These are phyloP conservation scores for Trichonephila clavata DNA, from an alignment of 1,140 invertebrate genomes.

Conservation along the genomic window DNA sequence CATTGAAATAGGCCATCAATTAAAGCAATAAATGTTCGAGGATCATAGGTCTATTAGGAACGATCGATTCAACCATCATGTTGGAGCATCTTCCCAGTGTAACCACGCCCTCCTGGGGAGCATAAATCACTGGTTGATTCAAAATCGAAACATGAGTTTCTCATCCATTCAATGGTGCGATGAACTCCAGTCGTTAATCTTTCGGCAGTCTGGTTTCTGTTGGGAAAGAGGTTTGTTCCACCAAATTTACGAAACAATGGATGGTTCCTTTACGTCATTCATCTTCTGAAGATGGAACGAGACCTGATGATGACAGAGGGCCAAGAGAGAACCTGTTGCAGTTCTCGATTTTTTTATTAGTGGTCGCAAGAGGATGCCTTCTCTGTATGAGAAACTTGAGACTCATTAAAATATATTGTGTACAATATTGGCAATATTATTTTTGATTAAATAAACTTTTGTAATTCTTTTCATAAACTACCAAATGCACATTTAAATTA, in stretches of 20 bases:
- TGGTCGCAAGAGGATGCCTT: no score
- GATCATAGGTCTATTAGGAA: not conserved
- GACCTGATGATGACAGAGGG: not conserved
- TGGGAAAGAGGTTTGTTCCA: constrained; percentile 1
- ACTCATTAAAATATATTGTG: no score
- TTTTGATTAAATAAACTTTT: no score
- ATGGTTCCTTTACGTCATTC: not conserved
- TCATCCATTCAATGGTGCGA: not conserved
- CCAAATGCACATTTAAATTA: no score
- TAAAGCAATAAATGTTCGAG: constrained; percentile 21
- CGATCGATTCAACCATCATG: not conserved
- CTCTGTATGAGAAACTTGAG: no score
- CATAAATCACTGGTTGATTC: constrained; percentile 15
- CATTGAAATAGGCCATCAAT: not conserved
- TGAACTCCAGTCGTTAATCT: constrained; percentile 27
- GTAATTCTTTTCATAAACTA: no score
- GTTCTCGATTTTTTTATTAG: not conserved
- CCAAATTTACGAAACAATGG: constrained; percentile 33
- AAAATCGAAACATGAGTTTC: constrained; percentile 19
- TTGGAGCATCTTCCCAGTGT: not conserved
- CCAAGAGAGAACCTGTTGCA: not conserved
- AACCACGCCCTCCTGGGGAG: not conserved
- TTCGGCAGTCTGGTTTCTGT: not conserved
- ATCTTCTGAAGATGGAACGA: not conserved
- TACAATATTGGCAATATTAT: no score